Evolutionary conservation across 2,888 invertebrate species (phyloP), one percentile per base, ranked within the genome.

Genomic region (Andrena trimmerana): DNA sequence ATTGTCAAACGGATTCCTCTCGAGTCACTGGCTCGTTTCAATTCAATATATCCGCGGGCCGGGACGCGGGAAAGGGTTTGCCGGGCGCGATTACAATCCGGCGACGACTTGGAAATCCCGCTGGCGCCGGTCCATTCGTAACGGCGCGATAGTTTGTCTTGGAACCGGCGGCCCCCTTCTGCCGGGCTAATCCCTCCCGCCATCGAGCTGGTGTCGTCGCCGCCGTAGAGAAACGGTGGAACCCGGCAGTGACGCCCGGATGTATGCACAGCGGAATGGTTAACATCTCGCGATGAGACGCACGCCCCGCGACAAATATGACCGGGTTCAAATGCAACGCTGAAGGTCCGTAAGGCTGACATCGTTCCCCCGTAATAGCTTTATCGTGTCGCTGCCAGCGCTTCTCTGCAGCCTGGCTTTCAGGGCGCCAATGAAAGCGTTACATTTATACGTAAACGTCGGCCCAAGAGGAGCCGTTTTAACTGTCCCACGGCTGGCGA

Each of bases 361-460:
- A 57, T 75, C 79, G 60, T 63, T 70, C 62, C 31, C 50, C 31
- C 59, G 50, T 78, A 76, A 68, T 68, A 65, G 71, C 71, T 69
- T 80, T 76, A 76, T 80, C 75, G 36, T 66, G 73, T 80, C 20
- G 67, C 57, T 76, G 42, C 68, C 67, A 63, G 63, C 57, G 63
- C 52, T 75, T 42, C 63, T 52, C 42, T n/a, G 27, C 59, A 54
- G 69, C 54, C 69, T 66, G 57, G 33, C 66, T 27, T 57, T 27
- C 57, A 42, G 48, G 42, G 57, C 75, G 52, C 52, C 82, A 27
- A 76, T 54, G 72, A 68, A 72, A 75, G n/a, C 71, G 60, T 80
- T 59, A 50, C 77, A 71, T 77, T 76, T 65, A 27, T 67, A 31
- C 71, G 75, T 36, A 24, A 79, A 71, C 57, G 79, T 72, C 74